phyloP scores from a whole-genome alignment of 64 coral and sea anemone genomes.

The Montipora capricornis region DNA sequence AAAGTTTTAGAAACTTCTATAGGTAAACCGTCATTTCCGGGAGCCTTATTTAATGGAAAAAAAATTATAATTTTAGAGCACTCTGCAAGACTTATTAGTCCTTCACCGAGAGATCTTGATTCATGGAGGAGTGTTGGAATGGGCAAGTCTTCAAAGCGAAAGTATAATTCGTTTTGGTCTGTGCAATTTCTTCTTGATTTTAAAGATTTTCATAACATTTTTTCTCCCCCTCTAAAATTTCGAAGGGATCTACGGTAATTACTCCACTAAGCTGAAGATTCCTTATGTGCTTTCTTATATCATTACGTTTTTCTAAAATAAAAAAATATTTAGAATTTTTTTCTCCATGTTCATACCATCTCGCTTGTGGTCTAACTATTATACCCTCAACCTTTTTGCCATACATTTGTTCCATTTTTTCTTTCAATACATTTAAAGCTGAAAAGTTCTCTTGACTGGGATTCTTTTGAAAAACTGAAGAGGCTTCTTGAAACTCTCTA shows the following conservation, averaged over 20 bases:
- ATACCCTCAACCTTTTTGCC: conserved; percentile 27
- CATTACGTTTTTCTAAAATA: conserved; percentile 26
- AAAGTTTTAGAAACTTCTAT: neutral
- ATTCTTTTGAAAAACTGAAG: neutral
- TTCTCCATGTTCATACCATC: conserved; percentile 31
- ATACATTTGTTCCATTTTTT: conserved; percentile 11
- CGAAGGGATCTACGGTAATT: neutral
- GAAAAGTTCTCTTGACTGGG: neutral
- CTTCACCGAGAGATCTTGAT: neutral
- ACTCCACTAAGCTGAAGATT: neutral
- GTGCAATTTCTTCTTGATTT: neutral
- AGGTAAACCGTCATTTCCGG: neutral
- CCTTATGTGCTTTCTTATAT: conserved; percentile 8
- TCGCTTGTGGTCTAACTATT: neutral
- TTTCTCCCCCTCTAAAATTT: neutral
- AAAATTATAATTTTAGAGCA: neutral
- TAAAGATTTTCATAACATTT: neutral
- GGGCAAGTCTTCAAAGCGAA: neutral
- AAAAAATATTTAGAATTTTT: conserved; percentile 39
- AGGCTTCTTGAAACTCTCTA: neutral
- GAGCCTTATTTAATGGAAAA: conserved; percentile 1
- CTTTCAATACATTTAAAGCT: conserved; percentile 3
- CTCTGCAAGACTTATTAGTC: neutral
- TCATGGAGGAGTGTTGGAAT: neutral
- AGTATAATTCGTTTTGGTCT: neutral